phyloP scores from a whole-genome alignment of 2,888 invertebrate genomes.

The Bellardia bayeri region DNA sequence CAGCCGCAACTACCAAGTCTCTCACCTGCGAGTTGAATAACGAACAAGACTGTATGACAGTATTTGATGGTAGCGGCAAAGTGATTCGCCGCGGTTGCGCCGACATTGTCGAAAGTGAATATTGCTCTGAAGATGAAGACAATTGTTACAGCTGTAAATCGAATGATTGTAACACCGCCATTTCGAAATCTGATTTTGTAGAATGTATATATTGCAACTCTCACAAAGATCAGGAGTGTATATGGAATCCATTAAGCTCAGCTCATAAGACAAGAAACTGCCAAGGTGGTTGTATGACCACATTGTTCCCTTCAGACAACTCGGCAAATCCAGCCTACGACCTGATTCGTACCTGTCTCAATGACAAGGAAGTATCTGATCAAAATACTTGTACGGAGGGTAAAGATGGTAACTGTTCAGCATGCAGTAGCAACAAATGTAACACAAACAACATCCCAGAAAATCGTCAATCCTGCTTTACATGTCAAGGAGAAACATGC shows the following conservation, averaged over 20 bases:
- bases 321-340: slow-evolving; percentile 76
- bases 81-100: slow-evolving; percentile 80
- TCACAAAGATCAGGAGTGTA: slow-evolving; percentile 76
- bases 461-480: slow-evolving; percentile 78
- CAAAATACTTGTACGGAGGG: slow-evolving; percentile 76
- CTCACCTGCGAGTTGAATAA: slow-evolving; percentile 78
- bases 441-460: slow-evolving; percentile 77
- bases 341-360: slow-evolving; percentile 80
- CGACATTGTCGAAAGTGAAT: slow-evolving; percentile 76
- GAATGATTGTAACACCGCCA: slow-evolving; percentile 81
- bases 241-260: slow-evolving; percentile 75
- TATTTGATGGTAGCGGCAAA: slow-evolving; percentile 76
- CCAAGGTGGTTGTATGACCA: slow-evolving; percentile 80
- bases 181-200: slow-evolving; percentile 72
- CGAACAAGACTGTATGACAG: slow-evolving; percentile 81
- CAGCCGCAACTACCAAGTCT: slow-evolving; percentile 39
- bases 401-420: slow-evolving; percentile 75
- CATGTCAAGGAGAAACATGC: slow-evolving; percentile 77
- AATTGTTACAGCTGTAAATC: slow-evolving; percentile 81
- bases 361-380: slow-evolving; percentile 80
- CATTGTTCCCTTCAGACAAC: slow-evolving; percentile 77
- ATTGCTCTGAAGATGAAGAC: slow-evolving; percentile 75
- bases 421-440: slow-evolving; percentile 77
- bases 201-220: slow-evolving; percentile 81
- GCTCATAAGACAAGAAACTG: slow-evolving; percentile 77